A percentile compares a stretch with the other conserved stretches of the same genome.
Conservation (phyloP, 2,113 vertebrate genomes). For the Otis tarda region DNA sequence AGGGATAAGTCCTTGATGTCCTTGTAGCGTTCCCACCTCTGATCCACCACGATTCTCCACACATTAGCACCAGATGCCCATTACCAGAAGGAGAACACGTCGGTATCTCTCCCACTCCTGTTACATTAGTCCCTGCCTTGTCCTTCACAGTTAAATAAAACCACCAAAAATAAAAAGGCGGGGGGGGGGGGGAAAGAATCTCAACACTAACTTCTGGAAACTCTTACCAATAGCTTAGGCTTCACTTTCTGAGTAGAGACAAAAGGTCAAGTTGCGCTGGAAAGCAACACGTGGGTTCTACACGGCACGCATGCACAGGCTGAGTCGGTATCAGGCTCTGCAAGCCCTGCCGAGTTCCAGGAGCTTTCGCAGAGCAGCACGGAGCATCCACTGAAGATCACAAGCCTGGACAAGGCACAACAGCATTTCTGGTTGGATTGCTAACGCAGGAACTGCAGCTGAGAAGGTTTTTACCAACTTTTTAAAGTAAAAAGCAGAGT, state of each 20-base stretch:
- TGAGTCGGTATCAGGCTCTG: conserved; percentile 31
- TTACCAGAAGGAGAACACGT: conserved; percentile 3
- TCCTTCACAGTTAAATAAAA: conserved; percentile 39
- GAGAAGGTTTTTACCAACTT: neutral
- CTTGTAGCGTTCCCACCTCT: neutral
- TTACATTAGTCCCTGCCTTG: conserved; percentile 2
- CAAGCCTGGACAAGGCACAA: neutral
- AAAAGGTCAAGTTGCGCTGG: conserved; percentile 71
- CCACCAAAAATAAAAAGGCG: conserved; percentile 45
- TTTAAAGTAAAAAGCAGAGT: neutral
- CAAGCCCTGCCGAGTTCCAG: conserved; percentile 39
- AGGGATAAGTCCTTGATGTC: neutral
- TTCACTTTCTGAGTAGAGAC: conserved; percentile 68
- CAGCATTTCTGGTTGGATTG: neutral
- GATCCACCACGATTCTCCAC: conserved; percentile 5
- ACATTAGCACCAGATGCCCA: conserved; percentile 50
- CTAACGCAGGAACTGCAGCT: neutral
- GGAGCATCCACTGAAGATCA: neutral
- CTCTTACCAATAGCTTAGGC: conserved; percentile 62
- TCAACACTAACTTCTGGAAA: conserved; percentile 72
- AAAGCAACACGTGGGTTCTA: conserved; percentile 67
- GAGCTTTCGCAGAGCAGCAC: conserved; percentile 35
- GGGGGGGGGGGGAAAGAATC: neutral
- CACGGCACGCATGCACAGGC: neutral
- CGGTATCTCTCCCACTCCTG: neutral